phyloP scores from a whole-genome alignment of 2,797 vertebrate genomes.

The Protonibea diacanthus region DNA sequence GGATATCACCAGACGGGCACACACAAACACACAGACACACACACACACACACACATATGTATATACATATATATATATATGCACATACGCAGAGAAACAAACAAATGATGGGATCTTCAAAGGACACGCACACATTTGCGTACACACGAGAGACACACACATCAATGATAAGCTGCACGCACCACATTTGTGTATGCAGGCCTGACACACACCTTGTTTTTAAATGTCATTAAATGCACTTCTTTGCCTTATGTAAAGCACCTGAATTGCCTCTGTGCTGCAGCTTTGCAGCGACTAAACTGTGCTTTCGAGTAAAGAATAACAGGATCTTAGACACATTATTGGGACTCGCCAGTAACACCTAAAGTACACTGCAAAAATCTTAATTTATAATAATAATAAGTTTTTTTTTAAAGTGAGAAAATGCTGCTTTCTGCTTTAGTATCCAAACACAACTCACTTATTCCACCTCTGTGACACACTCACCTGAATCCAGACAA shows the following conservation, averaged over 20 bases:
- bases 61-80: not conserved
- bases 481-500: no score
- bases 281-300: not conserved
- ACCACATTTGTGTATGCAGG: not conserved
- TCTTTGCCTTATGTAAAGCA: not conserved
- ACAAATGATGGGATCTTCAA: constrained; percentile 25
- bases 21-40: constrained; percentile 34
- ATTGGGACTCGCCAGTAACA: not conserved
- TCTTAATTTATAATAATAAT: not conserved
- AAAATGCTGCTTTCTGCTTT: not conserved
- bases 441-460: not conserved
- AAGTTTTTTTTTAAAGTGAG: not conserved
- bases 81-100: constrained; percentile 29
- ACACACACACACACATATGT: no score
- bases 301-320: not conserved
- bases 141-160: constrained; percentile 1
- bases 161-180: not conserved
- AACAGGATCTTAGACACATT: not conserved
- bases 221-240: not conserved
- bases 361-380: not conserved
- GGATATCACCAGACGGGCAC: constrained; percentile 72
- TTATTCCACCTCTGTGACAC: not conserved
- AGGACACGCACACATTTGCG: constrained; percentile 13
- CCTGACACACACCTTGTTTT: not conserved
- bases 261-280: not conserved